A percentile compares a stretch with the other conserved stretches of the same genome.
Conservation (phyloP, 1,140 invertebrate genomes). For the Ephestia elutella region DNA sequence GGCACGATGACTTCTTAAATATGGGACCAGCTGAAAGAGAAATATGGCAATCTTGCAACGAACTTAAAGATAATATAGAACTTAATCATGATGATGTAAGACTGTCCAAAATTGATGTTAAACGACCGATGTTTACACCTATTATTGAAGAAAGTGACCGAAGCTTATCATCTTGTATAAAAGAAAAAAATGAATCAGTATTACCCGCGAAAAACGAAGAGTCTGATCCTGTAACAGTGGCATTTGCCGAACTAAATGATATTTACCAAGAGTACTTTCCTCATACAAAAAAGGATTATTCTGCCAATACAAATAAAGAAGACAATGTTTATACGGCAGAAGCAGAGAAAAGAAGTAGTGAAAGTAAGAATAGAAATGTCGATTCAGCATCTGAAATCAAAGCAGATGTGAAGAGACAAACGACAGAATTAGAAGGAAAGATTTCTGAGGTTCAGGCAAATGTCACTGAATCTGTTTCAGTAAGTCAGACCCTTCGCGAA, state of each 20-base stretch:
- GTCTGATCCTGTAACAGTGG: slow-evolving; percentile 53
- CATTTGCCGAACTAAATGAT: slow-evolving; percentile 64
- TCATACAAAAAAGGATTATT: slow-evolving; percentile 34
- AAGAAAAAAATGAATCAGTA: slow-evolving; percentile 30
- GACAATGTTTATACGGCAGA: slow-evolving; percentile 25
- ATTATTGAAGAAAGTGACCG: slow-evolving; percentile 64
- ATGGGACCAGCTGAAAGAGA: slow-evolving; percentile 63
- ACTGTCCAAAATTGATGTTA: slow-evolving; percentile 39
- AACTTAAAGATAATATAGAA: slow-evolving; percentile 29
- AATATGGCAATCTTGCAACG: slow-evolving; percentile 53
- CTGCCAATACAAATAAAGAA: slow-evolving; percentile 23
- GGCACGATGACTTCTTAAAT: slow-evolving; percentile 29
- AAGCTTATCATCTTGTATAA: slow-evolving; percentile 39
- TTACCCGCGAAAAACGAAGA: slow-evolving; percentile 20
- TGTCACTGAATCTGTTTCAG: slow-evolving; percentile 71
- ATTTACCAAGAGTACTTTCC: slow-evolving; percentile 53
- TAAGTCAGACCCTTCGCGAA: slow-evolving; percentile 65
- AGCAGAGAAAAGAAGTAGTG: slow-evolving; percentile 30
- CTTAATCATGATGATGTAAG: slow-evolving; percentile 32
- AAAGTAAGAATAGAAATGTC: slow-evolving; percentile 48
- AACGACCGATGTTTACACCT: slow-evolving; percentile 49
- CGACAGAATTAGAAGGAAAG: slow-evolving; percentile 51
- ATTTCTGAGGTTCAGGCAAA: slow-evolving; percentile 73
- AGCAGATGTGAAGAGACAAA: slow-evolving; percentile 72
- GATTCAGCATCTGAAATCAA: slow-evolving; percentile 67